Evolutionary conservation across 2,797 vertebrate genomes (phyloP).

Genomic region (Anomalospiza imberbis): DNA sequence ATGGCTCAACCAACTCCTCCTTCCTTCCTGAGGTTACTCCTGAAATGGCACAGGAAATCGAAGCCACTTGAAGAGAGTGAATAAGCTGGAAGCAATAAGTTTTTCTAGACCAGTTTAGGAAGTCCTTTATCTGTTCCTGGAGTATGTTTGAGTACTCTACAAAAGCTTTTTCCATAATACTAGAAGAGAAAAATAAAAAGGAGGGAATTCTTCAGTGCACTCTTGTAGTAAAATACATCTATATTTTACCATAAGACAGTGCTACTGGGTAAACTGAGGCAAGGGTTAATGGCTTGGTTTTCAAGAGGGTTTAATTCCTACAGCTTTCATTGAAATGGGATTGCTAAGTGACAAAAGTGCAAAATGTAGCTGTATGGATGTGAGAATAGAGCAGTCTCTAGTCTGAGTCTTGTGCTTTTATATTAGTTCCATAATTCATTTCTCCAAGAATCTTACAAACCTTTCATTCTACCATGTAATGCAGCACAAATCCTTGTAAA

Average conservation of each 20-base stretch:
- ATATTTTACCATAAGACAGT: background rate
- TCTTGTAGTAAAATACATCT: background rate
- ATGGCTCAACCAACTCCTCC: fast-evolving
- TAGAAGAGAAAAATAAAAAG: background rate
- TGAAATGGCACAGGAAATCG: background rate
- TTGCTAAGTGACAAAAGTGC: background rate
- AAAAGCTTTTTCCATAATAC: background rate
- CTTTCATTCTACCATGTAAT: background rate
- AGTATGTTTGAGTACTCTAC: background rate
- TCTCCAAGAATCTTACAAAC: background rate
- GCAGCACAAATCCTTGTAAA: background rate
- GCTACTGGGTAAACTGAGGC: conserved; percentile 31
- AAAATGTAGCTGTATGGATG: background rate
- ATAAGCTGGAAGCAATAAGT: background rate
- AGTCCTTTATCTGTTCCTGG: background rate
- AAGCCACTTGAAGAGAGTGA: background rate
- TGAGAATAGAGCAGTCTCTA: background rate
- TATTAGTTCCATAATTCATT: background rate
- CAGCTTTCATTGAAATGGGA: background rate
- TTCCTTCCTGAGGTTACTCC: background rate
- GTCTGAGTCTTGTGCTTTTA: background rate
- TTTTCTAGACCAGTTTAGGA: background rate
- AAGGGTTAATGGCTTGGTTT: background rate
- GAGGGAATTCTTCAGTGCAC: background rate
- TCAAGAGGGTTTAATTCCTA: background rate